Evolutionary conservation across 2,113 vertebrate species (phyloP).

Genomic region (Ivindomyrus marchei): DNA sequence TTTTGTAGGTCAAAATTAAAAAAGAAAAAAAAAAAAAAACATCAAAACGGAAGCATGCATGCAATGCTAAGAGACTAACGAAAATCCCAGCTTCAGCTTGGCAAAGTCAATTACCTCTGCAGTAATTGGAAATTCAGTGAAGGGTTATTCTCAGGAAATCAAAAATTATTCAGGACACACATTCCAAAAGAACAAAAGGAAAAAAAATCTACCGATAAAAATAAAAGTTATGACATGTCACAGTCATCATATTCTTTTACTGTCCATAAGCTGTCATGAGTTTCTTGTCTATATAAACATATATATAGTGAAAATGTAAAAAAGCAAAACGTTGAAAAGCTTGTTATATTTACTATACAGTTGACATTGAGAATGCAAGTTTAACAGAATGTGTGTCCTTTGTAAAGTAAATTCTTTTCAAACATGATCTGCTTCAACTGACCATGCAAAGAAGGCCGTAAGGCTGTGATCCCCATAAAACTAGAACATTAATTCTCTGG

Average conservation of each 20-base stretch:
- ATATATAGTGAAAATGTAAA: neutral
- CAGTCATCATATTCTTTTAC: neutral
- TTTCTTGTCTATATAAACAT: neutral
- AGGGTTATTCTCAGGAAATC: slow-evolving; percentile 9
- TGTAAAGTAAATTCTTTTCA: neutral
- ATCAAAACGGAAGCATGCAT: neutral
- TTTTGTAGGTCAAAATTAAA: neutral
- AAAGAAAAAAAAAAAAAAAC: neutral
- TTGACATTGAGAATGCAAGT: neutral
- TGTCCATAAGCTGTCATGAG: neutral
- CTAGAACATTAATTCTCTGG: neutral
- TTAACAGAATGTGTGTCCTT: neutral
- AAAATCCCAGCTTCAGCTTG: neutral
- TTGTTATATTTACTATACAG: neutral
- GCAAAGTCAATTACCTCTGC: slow-evolving; percentile 8
- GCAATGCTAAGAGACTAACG: neutral
- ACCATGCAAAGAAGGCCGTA: neutral
- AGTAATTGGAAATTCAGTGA: neutral
- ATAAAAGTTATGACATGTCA: slow-evolving; percentile 6
- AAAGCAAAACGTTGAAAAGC: neutral
- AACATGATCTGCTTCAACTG: neutral
- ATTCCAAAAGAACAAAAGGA: neutral
- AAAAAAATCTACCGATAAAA: neutral
- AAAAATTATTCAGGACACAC: neutral
- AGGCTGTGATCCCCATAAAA: neutral